Percentiles rank a stretch among this genome's conserved stretches.
Evolutionary conservation across 2,113 vertebrate genomes (phyloP).

Genomic region (Mungos mungo): DNA sequence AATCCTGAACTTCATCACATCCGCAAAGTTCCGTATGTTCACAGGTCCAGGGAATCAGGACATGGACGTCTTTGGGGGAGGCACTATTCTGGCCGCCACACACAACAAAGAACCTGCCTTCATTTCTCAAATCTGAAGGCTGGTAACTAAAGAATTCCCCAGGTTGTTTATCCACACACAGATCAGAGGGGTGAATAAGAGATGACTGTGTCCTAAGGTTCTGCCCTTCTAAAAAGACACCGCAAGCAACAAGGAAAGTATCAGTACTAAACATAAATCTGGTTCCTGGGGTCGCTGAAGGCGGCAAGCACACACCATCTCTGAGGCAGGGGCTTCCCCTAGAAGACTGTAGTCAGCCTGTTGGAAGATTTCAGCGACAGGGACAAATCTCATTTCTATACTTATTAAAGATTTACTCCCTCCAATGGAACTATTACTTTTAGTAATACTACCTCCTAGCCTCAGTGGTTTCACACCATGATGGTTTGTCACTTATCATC

Average conservation of each 20-base stretch:
- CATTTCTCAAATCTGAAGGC: not conserved
- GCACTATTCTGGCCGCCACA: not conserved
- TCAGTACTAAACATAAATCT: not conserved
- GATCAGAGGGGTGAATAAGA: not conserved
- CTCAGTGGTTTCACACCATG: too few relatives aligned
- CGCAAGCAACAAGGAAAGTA: not conserved
- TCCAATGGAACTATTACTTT: too few relatives aligned
- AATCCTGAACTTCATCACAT: not conserved
- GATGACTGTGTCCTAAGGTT: too few relatives aligned
- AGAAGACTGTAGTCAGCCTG: too few relatives aligned
- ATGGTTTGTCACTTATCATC: too few relatives aligned
- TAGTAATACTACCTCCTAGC: not conserved
- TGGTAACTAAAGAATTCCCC: not conserved
- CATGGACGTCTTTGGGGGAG: not conserved
- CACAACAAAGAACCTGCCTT: not conserved
- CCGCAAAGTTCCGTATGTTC: not conserved
- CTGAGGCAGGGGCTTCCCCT: not conserved
- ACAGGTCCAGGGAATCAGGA: not conserved
- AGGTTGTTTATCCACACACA: not conserved
- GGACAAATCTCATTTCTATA: not conserved
- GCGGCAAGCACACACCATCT: not conserved
- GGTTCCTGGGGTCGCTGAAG: rapidly evolving
- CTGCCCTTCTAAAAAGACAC: not conserved
- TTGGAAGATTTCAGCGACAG: too few relatives aligned
- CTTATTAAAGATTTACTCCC: not conserved